phyloP scores from a whole-genome alignment of 2,797 vertebrate species.

The Phrynocephalus forsythii region DNA sequence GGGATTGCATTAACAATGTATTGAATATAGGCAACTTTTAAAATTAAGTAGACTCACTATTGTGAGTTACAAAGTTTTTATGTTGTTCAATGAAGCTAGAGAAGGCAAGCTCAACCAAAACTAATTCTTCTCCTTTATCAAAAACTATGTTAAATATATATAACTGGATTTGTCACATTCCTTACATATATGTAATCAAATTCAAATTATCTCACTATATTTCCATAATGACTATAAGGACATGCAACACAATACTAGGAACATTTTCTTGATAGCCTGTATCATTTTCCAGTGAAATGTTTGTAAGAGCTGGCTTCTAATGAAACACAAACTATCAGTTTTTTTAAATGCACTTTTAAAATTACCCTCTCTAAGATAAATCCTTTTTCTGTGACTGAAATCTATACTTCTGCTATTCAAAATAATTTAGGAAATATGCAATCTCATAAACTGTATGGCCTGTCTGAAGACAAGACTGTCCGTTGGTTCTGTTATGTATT shows the following conservation, averaged over 20 bases:
- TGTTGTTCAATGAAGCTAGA: conserved; percentile 22
- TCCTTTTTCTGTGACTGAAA: background rate
- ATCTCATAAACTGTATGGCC: background rate
- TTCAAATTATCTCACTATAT: background rate
- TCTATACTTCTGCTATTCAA: conserved; percentile 17
- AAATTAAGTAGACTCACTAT: conserved; percentile 40
- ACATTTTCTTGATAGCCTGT: background rate
- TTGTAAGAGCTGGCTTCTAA: conserved; percentile 15
- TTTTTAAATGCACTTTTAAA: conserved; percentile 8
- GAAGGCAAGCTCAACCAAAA: conserved; percentile 37
- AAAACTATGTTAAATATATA: background rate
- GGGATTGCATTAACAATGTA: conserved; percentile 65
- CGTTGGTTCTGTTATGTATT: background rate
- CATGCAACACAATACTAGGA: conserved; percentile 41
- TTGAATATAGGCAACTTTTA: conserved; percentile 63
- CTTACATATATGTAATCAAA: conserved; percentile 23
- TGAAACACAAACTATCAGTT: background rate
- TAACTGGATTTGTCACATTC: conserved; percentile 26
- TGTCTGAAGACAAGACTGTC: background rate
- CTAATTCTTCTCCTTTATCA: background rate
- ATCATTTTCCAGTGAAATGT: conserved; percentile 24
- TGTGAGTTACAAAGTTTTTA: conserved; percentile 27
- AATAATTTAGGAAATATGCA: background rate
- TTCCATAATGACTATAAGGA: conserved; percentile 22
- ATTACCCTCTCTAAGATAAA: conserved; percentile 19